Conservation (phyloP, 92 coral and sea anemone genomes). For the Bergia puertoricense region DNA sequence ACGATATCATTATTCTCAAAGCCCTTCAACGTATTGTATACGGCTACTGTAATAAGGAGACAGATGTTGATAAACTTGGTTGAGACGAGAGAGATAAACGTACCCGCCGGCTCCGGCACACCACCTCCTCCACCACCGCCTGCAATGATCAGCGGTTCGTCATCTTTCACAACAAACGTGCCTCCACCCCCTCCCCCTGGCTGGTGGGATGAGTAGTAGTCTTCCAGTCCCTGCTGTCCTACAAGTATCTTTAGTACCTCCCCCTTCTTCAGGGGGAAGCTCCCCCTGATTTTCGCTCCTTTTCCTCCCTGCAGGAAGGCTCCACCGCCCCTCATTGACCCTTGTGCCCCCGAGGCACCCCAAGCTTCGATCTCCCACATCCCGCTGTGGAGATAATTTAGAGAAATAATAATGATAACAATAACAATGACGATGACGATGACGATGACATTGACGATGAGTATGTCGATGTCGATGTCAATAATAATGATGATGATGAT, state of each 20-base stretch:
- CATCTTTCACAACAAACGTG: constrained; percentile 81
- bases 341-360: constrained; percentile 97
- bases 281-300: constrained; percentile 85
- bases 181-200: constrained; percentile 99
- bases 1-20: background rate
- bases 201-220: constrained; percentile 53
- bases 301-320: constrained; percentile 76
- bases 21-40: background rate
- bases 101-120: constrained; percentile 83
- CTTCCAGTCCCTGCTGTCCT: constrained; percentile 93
- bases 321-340: constrained; percentile 78
- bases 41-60: background rate
- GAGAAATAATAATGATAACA: no score
- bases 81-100: background rate
- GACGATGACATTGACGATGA: no score
- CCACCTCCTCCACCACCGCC: constrained; percentile 99
- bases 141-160: constrained; percentile 74
- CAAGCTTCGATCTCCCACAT: constrained; percentile 92
- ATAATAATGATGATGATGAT: no score
- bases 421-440: no score
- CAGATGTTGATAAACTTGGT: no score
- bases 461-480: no score
- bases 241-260: constrained; percentile 78
- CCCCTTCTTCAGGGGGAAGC: constrained; percentile 75
- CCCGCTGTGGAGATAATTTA: constrained; percentile 48